Conservation (phyloP, 2,113 vertebrate genomes). For the Hippocampus zosterae region DNA sequence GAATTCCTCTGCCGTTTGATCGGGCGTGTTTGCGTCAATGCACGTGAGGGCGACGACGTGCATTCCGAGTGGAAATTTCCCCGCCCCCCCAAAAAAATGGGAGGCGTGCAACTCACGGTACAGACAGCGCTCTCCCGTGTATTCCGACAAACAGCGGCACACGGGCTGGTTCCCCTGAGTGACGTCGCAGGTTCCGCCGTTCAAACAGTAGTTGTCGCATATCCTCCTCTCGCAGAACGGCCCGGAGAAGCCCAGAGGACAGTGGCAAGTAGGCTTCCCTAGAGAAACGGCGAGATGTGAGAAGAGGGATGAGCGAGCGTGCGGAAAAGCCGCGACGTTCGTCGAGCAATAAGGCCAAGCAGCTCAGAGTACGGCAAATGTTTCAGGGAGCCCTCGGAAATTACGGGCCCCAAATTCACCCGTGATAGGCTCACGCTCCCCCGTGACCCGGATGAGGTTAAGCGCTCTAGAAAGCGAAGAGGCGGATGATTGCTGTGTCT, state of each 20-base stretch:
- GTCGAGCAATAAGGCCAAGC: background rate
- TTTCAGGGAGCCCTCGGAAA: background rate
- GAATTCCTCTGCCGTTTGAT: constrained; percentile 23
- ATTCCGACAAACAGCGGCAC: constrained; percentile 85
- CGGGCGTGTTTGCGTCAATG: constrained; percentile 16
- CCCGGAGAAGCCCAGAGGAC: constrained; percentile 86
- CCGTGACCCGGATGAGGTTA: no score
- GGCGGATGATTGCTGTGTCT: no score
- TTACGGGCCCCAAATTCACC: background rate
- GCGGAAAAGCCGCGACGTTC: background rate
- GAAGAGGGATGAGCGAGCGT: background rate
- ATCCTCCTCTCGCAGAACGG: constrained; percentile 84
- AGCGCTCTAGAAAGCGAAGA: no score
- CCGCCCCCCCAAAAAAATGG: background rate
- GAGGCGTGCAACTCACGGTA: constrained; percentile 79
- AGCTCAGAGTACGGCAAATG: background rate
- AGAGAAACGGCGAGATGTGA: background rate
- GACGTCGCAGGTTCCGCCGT: constrained; percentile 87
- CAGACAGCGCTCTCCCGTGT: constrained; percentile 91
- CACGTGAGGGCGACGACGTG: constrained; percentile 4
- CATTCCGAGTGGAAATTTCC: background rate
- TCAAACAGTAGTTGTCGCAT: constrained; percentile 87
- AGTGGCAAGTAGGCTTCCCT: constrained; percentile 94
- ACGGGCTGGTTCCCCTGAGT: constrained; percentile 89
- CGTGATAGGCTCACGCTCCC: background rate